A percentile compares a stretch with the other conserved stretches of the same genome.
phyloP scores from a whole-genome alignment of 2,888 invertebrate genomes.

The Athalia circularis region DNA sequence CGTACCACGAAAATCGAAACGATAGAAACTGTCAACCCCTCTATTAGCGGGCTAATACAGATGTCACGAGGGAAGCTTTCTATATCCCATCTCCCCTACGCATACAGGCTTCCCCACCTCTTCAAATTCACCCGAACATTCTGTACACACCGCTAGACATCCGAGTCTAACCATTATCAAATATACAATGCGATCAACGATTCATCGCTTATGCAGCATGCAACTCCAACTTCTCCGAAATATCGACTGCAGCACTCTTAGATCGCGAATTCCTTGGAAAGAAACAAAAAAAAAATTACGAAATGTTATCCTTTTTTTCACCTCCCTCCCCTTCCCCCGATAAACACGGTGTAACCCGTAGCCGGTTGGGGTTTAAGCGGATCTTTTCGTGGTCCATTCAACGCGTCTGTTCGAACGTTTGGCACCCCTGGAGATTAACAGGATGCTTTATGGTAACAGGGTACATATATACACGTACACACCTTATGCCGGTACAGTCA shows the following conservation, averaged over 20 bases:
- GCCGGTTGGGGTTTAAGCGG: background rate
- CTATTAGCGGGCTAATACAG: slow-evolving; percentile 69
- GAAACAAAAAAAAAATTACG: background rate
- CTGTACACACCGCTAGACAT: too few species aligned
- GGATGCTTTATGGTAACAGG: slow-evolving; percentile 48
- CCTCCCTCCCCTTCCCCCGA: too few species aligned
- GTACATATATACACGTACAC: slow-evolving; percentile 28
- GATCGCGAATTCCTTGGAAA: too few species aligned
- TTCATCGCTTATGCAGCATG: too few species aligned
- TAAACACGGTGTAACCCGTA: too few species aligned
- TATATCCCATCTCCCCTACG: background rate
- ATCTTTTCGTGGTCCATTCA: slow-evolving; percentile 29
- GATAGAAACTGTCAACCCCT: slow-evolving; percentile 50
- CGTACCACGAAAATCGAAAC: slow-evolving; percentile 53
- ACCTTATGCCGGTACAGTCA: background rate
- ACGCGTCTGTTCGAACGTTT: slow-evolving; percentile 37
- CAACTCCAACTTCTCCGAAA: too few species aligned
- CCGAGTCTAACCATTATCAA: too few species aligned
- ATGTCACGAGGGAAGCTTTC: slow-evolving; percentile 65
- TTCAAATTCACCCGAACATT: too few species aligned
- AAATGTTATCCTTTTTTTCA: too few species aligned
- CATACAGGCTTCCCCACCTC: background rate
- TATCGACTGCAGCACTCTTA: too few species aligned
- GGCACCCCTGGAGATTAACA: slow-evolving; percentile 49
- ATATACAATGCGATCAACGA: too few species aligned